Evolutionary conservation across 2,113 vertebrate genomes (phyloP).

Genomic region (Bufo gargarizans): DNA sequence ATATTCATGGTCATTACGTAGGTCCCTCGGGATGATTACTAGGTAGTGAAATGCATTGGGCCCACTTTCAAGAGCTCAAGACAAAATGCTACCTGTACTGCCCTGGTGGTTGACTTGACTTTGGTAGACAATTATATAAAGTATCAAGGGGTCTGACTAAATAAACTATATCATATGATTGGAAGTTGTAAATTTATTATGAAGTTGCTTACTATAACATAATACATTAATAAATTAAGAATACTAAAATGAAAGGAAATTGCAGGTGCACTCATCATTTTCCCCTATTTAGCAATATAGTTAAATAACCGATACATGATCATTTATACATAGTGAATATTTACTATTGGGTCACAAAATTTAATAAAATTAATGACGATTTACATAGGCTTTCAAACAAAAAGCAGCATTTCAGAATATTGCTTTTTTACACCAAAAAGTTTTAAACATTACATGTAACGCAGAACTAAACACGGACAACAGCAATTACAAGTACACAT

Average conservation of each 20-base stretch:
- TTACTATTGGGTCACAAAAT: conserved; percentile 23
- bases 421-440: conserved; percentile 54
- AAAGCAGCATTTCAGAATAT: conserved; percentile 59
- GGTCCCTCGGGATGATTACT: too few species aligned
- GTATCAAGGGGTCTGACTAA: neutral
- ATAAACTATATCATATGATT: neutral
- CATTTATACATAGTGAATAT: conserved; percentile 18
- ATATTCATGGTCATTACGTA: too few species aligned
- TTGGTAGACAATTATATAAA: neutral
- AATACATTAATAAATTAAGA: neutral
- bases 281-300: neutral
- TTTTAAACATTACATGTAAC: conserved; percentile 41
- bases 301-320: neutral
- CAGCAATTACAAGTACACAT: conserved; percentile 34
- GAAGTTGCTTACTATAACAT: neutral
- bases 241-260: neutral
- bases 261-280: neutral
- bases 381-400: conserved; percentile 73
- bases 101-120: too few species aligned
- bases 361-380: conserved; percentile 76
- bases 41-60: too few species aligned
- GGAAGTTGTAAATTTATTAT: neutral
- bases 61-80: too few species aligned
- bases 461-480: conserved; percentile 45
- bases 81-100: too few species aligned